A percentile compares a stretch with the other conserved stretches of the same genome.
These are phyloP conservation scores for Acromyrmex echinatior DNA, from an alignment of 1,140 invertebrate species.

Conservation along the genomic window DNA sequence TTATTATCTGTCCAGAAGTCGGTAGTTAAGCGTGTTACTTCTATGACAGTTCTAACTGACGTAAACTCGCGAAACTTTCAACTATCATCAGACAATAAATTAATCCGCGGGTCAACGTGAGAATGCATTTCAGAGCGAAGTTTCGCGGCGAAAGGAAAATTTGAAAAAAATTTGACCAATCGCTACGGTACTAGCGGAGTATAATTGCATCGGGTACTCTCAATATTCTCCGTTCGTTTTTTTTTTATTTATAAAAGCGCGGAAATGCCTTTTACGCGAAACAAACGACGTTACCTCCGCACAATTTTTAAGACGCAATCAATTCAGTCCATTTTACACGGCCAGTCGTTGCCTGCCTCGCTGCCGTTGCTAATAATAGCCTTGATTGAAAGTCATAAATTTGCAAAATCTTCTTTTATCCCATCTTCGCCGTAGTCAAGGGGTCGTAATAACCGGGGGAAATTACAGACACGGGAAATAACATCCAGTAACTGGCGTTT, in stretches of 20 bases:
- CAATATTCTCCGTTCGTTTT: constrained; percentile 18
- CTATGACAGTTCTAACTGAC: constrained; percentile 35
- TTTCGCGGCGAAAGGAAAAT: constrained; percentile 12
- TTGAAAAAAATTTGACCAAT: constrained; percentile 24
- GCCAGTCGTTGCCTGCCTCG: neutral
- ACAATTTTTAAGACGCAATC: constrained; percentile 48
- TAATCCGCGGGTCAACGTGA: constrained; percentile 36
- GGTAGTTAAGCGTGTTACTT: constrained; percentile 40
- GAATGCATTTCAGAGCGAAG: constrained; percentile 38
- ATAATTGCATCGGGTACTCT: constrained; percentile 35
- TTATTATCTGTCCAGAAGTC: constrained; percentile 42
- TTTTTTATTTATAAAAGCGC: constrained; percentile 38
- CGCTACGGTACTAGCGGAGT: neutral
- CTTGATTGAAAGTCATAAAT: constrained; percentile 56
- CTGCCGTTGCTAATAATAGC: constrained; percentile 36
- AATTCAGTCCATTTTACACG: constrained; percentile 46
- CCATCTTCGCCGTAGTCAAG: constrained; percentile 8
- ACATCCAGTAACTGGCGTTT: constrained; percentile 44
- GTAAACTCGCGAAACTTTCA: constrained; percentile 20
- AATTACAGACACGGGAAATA: constrained; percentile 50
- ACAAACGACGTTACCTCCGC: constrained; percentile 12
- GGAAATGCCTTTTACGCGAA: neutral
- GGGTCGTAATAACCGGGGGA: constrained; percentile 35
- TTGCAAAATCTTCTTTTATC: constrained; percentile 50
- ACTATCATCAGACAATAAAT: constrained; percentile 50